These are phyloP conservation scores for Empidonax traillii DNA, from an alignment of 2,113 vertebrate genomes.

Conservation along the genomic window DNA sequence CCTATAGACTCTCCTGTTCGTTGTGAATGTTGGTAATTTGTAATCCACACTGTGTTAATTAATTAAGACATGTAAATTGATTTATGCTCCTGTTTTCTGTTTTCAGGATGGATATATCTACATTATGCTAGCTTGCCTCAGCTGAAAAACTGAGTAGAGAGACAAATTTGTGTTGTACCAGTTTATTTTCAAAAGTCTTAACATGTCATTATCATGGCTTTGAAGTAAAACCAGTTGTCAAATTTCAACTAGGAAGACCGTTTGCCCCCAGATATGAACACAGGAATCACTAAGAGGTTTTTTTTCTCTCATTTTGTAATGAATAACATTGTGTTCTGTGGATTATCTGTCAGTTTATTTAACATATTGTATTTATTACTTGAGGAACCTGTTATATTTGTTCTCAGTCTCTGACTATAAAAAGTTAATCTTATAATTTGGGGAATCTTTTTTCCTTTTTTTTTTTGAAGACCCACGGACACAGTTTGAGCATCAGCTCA, in stretches of 20 bases:
- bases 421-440: background rate
- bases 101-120: background rate
- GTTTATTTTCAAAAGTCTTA: background rate
- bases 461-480: background rate
- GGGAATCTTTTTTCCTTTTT: background rate
- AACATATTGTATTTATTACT: background rate
- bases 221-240: background rate
- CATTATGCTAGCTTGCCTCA: background rate
- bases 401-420: background rate
- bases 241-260: background rate
- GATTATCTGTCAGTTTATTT: background rate
- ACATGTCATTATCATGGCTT: background rate
- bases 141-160: background rate
- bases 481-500: background rate
- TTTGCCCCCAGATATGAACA: background rate
- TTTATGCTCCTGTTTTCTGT: background rate
- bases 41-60: background rate
- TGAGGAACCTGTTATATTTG: background rate
- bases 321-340: background rate
- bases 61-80: background rate
- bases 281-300: background rate
- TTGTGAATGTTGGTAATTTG: background rate
- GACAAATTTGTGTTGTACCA: accelerated
- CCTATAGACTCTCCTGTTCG: background rate
- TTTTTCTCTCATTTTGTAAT: background rate